A percentile compares a stretch with the other conserved stretches of the same genome.
phyloP scores from a whole-genome alignment of 2,888 invertebrate species.

The Drosophila merina region DNA sequence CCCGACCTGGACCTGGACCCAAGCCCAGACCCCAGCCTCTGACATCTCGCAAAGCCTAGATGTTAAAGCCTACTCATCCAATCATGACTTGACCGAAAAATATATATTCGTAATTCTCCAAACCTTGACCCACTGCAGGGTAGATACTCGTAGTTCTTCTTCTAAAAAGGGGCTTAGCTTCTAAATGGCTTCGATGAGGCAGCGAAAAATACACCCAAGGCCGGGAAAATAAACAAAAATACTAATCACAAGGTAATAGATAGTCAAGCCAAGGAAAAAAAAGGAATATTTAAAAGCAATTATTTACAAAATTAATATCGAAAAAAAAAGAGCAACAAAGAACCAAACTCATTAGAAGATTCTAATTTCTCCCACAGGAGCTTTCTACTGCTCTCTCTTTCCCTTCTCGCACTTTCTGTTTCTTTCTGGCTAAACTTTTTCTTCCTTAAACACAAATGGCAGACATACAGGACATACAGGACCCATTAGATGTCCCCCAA shows the following conservation, averaged over 20 bases:
- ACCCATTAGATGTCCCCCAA: not conserved
- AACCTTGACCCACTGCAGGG: slow-evolving; percentile 20
- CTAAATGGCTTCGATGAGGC: slow-evolving; percentile 18
- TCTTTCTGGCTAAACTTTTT: not conserved
- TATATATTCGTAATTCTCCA: not conserved
- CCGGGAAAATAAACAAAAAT: not conserved
- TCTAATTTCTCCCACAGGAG: not conserved
- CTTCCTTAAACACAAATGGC: not conserved
- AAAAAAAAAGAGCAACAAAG: too few species aligned
- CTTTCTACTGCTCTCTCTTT: not conserved
- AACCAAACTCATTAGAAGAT: not conserved
- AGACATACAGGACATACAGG: not conserved
- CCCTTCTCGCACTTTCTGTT: not conserved
- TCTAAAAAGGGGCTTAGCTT: not conserved
- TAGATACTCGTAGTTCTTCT: not conserved
- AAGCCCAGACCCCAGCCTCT: not conserved
- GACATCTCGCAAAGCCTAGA: not conserved
- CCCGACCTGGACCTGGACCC: slow-evolving; percentile 5
- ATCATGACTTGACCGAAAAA: slow-evolving; percentile 21
- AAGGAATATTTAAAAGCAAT: too few species aligned
- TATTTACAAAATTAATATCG: too few species aligned
- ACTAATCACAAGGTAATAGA: not conserved
- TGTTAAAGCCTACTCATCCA: not conserved
- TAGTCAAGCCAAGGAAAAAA: not conserved
- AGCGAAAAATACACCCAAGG: not conserved